phyloP scores from a whole-genome alignment of 2,888 invertebrate species.

The Epinotia nisella region DNA sequence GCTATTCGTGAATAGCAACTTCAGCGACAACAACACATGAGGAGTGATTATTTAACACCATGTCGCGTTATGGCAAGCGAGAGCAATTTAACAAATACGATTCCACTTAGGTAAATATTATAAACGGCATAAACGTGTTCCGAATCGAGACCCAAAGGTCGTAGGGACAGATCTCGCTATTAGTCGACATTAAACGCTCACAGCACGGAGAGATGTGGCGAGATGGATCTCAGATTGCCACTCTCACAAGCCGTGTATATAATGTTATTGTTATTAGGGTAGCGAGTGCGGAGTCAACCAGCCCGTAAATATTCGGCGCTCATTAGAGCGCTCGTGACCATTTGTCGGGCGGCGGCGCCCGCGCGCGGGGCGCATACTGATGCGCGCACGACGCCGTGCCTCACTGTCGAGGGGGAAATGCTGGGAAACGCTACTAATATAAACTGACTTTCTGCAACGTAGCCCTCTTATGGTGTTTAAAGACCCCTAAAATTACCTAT shows the following conservation, averaged over 20 bases:
- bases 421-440: constrained; percentile 17
- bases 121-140: not conserved
- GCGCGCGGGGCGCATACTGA: constrained; percentile 31
- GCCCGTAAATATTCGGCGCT: constrained; percentile 44
- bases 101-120: not conserved
- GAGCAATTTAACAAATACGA: not conserved
- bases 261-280: constrained; percentile 39
- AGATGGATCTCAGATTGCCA: constrained; percentile 40
- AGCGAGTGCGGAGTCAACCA: constrained; percentile 32
- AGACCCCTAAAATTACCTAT: too few relatives aligned
- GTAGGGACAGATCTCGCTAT: constrained; percentile 32
- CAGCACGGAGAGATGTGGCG: constrained; percentile 20
- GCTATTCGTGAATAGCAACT: too few relatives aligned
- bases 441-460: not conserved
- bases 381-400: constrained; percentile 32
- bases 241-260: constrained; percentile 40
- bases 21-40: not conserved
- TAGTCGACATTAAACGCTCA: constrained; percentile 36
- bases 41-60: not conserved
- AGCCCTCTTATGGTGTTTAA: not conserved
- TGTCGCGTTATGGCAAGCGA: not conserved
- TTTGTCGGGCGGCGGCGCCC: constrained; percentile 5
- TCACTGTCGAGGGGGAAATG: constrained; percentile 21
- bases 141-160: not conserved
- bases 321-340: constrained; percentile 43